Evolutionary conservation across 2,888 invertebrate genomes (phyloP).

Genomic region (Drosophila pegasa): DNA sequence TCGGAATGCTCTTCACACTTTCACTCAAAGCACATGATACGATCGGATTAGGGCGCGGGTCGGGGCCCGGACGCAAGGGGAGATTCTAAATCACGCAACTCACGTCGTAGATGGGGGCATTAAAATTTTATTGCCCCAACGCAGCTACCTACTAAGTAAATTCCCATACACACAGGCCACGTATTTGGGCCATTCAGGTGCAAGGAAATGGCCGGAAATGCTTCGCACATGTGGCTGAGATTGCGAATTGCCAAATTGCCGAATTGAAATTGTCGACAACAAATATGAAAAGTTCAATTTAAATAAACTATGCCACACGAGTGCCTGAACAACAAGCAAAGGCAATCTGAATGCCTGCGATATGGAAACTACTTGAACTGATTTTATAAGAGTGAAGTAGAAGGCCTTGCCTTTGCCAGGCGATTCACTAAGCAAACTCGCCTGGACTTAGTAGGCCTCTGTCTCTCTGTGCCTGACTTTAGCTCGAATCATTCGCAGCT

Average conservation of each 20-base stretch:
- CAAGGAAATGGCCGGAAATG: slow-evolving; percentile 40
- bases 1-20: slow-evolving; percentile 64
- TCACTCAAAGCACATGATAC: slow-evolving; percentile 46
- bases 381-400: no score
- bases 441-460: slow-evolving; percentile 19
- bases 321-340: neutral
- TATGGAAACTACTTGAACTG: no score
- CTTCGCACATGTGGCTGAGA: slow-evolving; percentile 64
- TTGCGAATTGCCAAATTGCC: slow-evolving; percentile 66
- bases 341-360: neutral
- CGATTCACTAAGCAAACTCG: neutral
- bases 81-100: slow-evolving; percentile 58
- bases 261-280: slow-evolving; percentile 54
- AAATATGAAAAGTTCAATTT: slow-evolving; percentile 82
- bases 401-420: neutral
- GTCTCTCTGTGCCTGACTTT: neutral
- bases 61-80: neutral
- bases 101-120: slow-evolving; percentile 57
- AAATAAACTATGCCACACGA: slow-evolving; percentile 76
- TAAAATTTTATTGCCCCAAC: slow-evolving; percentile 68
- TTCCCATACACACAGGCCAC: slow-evolving; percentile 5
- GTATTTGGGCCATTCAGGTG: neutral
- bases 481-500: neutral
- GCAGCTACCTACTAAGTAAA: slow-evolving; percentile 44
- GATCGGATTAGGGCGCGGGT: neutral